Percentiles rank a stretch among this genome's conserved stretches.
These are phyloP conservation scores for Archips crataeganus DNA, from an alignment of 2,888 invertebrate genomes.

Conservation along the genomic window DNA sequence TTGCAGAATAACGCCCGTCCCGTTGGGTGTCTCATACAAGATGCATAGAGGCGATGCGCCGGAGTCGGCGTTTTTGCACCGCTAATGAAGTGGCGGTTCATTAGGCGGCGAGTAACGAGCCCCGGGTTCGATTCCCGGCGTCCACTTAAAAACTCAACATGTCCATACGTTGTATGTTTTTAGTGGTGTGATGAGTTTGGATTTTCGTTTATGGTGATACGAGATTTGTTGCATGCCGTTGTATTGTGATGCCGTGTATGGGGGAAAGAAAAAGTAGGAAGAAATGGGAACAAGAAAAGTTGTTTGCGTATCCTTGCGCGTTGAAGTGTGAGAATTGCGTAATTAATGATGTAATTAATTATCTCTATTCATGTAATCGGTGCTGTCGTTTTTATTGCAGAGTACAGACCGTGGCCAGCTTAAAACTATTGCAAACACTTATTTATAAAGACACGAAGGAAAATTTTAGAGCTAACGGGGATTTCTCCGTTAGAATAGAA, in stretches of 20 bases:
- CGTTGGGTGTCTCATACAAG: constrained; percentile 78
- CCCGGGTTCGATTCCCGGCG: constrained; percentile 49
- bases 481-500: too few species aligned
- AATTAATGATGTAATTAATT: constrained; percentile 16
- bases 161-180: constrained; percentile 46
- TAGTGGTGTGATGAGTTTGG: constrained; percentile 35
- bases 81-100: constrained; percentile 77
- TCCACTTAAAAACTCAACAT: constrained; percentile 49
- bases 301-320: background rate
- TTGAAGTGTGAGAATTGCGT: constrained; percentile 16
- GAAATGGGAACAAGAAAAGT: constrained; percentile 13
- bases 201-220: constrained; percentile 38
- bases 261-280: constrained; percentile 1
- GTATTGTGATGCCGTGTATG: constrained; percentile 13
- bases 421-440: too few species aligned
- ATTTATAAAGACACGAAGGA: too few species aligned
- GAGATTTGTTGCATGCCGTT: constrained; percentile 25
- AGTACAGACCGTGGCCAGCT: too few species aligned
- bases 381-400: too few species aligned
- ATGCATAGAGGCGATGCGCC: constrained; percentile 73
- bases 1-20: constrained; percentile 56
- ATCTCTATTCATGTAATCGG: background rate
- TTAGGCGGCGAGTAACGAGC: constrained; percentile 68
- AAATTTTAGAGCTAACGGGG: too few species aligned
- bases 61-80: constrained; percentile 63